These are phyloP conservation scores for Colossoma macropomum DNA, from an alignment of 2,113 vertebrate genomes.

Conservation along the genomic window DNA sequence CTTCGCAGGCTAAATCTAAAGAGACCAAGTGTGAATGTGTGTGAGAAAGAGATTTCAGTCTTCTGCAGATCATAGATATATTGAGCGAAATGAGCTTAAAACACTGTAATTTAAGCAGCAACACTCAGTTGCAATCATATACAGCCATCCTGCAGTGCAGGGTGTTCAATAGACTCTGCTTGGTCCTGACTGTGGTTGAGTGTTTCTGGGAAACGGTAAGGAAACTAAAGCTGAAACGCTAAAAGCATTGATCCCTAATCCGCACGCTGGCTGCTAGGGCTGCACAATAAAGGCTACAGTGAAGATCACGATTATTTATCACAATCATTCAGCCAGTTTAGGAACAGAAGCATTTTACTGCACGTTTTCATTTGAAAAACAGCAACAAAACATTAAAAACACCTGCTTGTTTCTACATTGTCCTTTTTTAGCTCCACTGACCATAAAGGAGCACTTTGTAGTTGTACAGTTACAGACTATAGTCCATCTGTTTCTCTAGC, in stretches of 20 bases:
- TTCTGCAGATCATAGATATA: no score
- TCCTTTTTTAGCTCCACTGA: no score
- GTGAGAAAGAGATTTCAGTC: no score
- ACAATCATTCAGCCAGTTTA: background rate
- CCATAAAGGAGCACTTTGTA: no score
- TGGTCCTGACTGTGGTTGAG: background rate
- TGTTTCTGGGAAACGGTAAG: background rate
- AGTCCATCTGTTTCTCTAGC: no score
- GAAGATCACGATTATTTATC: background rate
- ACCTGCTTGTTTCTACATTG: no score
- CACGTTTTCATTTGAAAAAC: no score
- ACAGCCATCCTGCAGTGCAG: background rate
- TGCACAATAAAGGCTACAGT: constrained; percentile 5
- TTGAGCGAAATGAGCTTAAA: background rate
- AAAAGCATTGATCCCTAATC: background rate
- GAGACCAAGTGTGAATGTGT: background rate
- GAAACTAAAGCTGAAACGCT: background rate
- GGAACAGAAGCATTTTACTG: no score
- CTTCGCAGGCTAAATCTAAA: constrained; percentile 26
- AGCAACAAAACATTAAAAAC: no score
- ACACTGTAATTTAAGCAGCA: background rate
- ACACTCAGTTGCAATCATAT: background rate
- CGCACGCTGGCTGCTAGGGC: constrained; percentile 19
- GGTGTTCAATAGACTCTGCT: background rate
- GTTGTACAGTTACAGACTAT: no score